phyloP scores from a whole-genome alignment of 1,140 invertebrate species.

The Zophobas morio region DNA sequence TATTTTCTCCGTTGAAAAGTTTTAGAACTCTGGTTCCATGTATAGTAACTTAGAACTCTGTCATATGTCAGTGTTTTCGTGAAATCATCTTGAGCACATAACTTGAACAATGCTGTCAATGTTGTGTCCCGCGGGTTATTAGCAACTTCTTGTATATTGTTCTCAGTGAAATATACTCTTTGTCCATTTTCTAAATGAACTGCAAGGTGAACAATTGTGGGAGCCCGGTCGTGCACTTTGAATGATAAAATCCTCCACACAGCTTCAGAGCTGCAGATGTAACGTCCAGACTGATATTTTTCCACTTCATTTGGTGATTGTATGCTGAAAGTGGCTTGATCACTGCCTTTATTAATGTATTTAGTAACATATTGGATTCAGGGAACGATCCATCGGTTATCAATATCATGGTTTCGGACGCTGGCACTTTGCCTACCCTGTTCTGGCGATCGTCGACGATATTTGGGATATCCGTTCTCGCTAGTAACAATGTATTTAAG shows the following conservation, averaged over 20 bases:
- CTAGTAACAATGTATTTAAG: too few relatives aligned
- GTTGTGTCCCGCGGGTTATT: conserved; percentile 50
- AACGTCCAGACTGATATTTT: conserved; percentile 65
- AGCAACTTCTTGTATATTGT: conserved; percentile 53
- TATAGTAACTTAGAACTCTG: conserved; percentile 67
- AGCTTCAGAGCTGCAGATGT: conserved; percentile 68
- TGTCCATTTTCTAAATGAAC: conserved; percentile 70
- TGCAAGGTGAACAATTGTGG: conserved; percentile 66
- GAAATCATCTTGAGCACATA: conserved; percentile 66
- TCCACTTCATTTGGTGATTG: conserved; percentile 60
- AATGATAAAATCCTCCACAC: conserved; percentile 65
- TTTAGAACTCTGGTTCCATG: conserved; percentile 65
- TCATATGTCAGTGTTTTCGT: conserved; percentile 67
- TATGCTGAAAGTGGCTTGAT: conserved; percentile 64
- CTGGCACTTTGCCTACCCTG: too few relatives aligned
- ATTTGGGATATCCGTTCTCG: too few relatives aligned
- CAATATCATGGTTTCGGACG: neutral
- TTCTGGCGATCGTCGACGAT: too few relatives aligned
- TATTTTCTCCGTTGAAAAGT: conserved; percentile 65
- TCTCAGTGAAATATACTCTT: conserved; percentile 64
- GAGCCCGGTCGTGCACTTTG: conserved; percentile 67
- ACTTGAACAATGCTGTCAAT: conserved; percentile 66
- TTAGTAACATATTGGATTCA: conserved; percentile 51
- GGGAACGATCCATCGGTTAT: neutral
- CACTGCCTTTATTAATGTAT: conserved; percentile 68